Evolutionary conservation across 2,888 invertebrate genomes (phyloP).

Genomic region (Euproctis similis): DNA sequence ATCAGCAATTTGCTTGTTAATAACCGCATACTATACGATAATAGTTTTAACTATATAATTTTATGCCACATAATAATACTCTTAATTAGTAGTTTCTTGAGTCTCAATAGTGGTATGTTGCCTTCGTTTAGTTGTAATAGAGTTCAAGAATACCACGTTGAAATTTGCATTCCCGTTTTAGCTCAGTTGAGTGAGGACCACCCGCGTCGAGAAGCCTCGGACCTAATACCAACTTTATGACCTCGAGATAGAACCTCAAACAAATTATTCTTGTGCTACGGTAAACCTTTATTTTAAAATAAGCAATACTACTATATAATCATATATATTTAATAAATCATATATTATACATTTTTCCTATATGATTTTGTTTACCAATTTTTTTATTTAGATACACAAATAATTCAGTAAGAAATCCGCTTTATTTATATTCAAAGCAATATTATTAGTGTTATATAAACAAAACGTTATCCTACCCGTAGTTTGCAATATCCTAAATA

Average conservation of each 20-base stretch:
- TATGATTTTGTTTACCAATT: too few species aligned
- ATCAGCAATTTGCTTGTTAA: constrained; percentile 23
- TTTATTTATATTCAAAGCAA: too few species aligned
- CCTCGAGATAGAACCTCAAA: constrained; percentile 48
- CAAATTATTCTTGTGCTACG: constrained; percentile 29
- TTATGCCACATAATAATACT: constrained; percentile 16
- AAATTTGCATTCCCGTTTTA: constrained; percentile 72
- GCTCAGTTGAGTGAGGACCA: constrained; percentile 64
- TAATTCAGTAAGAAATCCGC: too few species aligned
- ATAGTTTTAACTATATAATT: constrained; percentile 19
- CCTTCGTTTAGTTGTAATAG: constrained; percentile 38
- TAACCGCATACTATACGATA: constrained; percentile 23
- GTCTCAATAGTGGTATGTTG: constrained; percentile 35
- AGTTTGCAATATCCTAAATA: constrained; percentile 30
- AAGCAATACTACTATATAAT: constrained; percentile 54
- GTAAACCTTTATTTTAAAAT: constrained; percentile 50
- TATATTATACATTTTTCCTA: too few species aligned
- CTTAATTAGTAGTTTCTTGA: constrained; percentile 36
- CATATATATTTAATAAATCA: constrained; percentile 36
- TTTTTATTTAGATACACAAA: too few species aligned
- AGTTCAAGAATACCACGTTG: constrained; percentile 52
- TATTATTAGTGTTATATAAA: too few species aligned
- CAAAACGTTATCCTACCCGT: too few species aligned
- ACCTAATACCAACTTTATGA: constrained; percentile 63
- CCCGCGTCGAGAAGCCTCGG: constrained; percentile 57